Percentiles rank a stretch among this genome's conserved stretches.
Evolutionary conservation across 2,113 vertebrate genomes (phyloP).

Genomic region (Odontesthes bonariensis): DNA sequence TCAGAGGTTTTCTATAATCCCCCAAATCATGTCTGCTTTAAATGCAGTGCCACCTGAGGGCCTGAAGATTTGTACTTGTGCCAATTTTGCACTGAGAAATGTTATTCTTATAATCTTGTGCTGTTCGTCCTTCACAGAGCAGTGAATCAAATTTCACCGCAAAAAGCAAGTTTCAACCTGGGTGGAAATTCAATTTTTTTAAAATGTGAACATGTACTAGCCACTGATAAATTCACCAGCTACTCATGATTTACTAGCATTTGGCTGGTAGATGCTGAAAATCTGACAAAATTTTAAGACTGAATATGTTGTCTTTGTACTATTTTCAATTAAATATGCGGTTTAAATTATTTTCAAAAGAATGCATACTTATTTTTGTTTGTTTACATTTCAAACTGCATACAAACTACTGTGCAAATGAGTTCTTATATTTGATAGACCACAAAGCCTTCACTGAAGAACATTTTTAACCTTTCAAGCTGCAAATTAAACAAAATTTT

Average conservation of each 20-base stretch:
- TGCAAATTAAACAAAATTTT: constrained; percentile 32
- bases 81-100: neutral
- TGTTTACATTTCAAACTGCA: neutral
- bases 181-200: neutral
- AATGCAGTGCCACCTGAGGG: too few relatives aligned
- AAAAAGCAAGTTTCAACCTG: too few relatives aligned
- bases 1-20: neutral
- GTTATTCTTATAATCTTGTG: neutral
- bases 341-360: neutral
- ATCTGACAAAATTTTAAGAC: neutral
- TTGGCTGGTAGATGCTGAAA: too few relatives aligned
- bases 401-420: neutral
- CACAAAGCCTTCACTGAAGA: constrained; percentile 14
- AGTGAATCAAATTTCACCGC: too few relatives aligned
- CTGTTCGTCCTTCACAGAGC: neutral
- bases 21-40: neutral
- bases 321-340: neutral
- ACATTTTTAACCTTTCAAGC: constrained; percentile 34
- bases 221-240: neutral
- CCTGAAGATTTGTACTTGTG: neutral
- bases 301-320: neutral
- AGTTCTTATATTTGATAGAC: constrained; percentile 9
- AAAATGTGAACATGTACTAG: neutral
- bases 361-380: neutral
- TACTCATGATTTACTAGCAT: neutral